Percentiles rank a stretch among this genome's conserved stretches.
Conservation (phyloP, 92 coral and sea anemone species). For the Virgularia gustaviana region DNA sequence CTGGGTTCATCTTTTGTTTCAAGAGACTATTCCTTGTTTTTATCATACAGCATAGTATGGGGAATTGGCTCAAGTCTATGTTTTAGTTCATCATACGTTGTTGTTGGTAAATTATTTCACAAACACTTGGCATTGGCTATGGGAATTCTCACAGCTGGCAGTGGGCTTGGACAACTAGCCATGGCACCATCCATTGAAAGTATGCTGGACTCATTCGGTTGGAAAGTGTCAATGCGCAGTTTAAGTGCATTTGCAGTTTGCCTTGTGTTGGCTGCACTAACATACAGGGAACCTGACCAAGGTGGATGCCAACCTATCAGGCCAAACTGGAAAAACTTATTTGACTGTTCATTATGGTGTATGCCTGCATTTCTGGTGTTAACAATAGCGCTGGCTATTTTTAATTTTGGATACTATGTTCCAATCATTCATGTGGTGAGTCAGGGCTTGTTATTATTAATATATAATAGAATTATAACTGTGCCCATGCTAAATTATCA, state of each 20-base stretch:
- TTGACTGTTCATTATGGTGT: slow-evolving; percentile 58
- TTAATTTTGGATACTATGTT: slow-evolving; percentile 56
- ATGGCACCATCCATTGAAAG: slow-evolving; percentile 68
- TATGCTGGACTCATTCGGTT: slow-evolving; percentile 58
- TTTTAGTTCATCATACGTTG: slow-evolving; percentile 52
- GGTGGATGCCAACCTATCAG: slow-evolving; percentile 31
- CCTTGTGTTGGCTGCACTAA: slow-evolving; percentile 56
- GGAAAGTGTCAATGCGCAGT: slow-evolving; percentile 72
- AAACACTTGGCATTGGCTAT: slow-evolving; percentile 70
- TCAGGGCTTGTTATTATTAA: too few relatives aligned
- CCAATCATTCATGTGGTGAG: slow-evolving; percentile 62
- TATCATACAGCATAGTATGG: slow-evolving; percentile 59
- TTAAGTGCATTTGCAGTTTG: slow-evolving; percentile 60
- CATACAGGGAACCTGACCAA: slow-evolving; percentile 62
- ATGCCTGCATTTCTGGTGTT: slow-evolving; percentile 50
- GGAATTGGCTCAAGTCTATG: slow-evolving; percentile 62
- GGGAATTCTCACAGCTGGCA: slow-evolving; percentile 82
- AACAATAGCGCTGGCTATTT: slow-evolving; percentile 54
- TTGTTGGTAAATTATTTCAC: slow-evolving; percentile 47
- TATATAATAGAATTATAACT: not conserved
- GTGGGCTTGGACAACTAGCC: slow-evolving; percentile 80
- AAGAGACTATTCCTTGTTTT: slow-evolving; percentile 49
- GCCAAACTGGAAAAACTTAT: slow-evolving; percentile 33
- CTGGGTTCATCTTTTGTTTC: slow-evolving; percentile 52
- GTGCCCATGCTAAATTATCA: not conserved